phyloP scores from a whole-genome alignment of 2,888 invertebrate genomes.

The Leucophenga montana region DNA sequence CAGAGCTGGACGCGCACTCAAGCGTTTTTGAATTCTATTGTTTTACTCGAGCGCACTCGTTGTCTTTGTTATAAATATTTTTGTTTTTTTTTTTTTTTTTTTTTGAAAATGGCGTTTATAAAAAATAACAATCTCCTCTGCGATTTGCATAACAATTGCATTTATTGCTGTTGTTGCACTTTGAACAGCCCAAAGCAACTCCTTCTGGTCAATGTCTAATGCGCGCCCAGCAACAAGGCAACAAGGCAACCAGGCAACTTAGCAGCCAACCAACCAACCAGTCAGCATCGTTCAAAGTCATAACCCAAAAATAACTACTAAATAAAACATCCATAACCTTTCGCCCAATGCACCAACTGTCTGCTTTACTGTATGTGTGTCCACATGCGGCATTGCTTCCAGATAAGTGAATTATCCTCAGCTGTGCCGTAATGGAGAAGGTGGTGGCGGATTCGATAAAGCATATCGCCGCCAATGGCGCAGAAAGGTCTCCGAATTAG shows the following conservation, averaged over 20 bases:
- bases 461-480: not conserved
- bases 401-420: not conserved
- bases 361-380: not conserved
- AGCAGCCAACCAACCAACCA: no score
- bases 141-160: slow-evolving; percentile 64
- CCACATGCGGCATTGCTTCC: not conserved
- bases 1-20: not conserved
- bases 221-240: slow-evolving; percentile 29
- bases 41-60: not conserved
- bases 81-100: not conserved
- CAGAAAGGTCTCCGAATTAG: not conserved
- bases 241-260: no score
- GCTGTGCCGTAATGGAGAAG: not conserved
- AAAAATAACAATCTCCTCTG: slow-evolving; percentile 50
- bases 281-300: slow-evolving; percentile 1
- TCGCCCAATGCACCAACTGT: slow-evolving; percentile 51
- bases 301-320: not conserved
- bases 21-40: no score
- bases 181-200: not conserved
- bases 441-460: not conserved
- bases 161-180: slow-evolving; percentile 19
- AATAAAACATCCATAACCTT: slow-evolving; percentile 45
- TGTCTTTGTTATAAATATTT: slow-evolving; percentile 24
- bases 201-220: slow-evolving; percentile 18
- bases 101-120: not conserved